Percentiles rank a stretch among this genome's conserved stretches.
These are phyloP conservation scores for Anagrus nilaparvatae DNA, from an alignment of 1,140 invertebrate genomes.

Conservation along the genomic window DNA sequence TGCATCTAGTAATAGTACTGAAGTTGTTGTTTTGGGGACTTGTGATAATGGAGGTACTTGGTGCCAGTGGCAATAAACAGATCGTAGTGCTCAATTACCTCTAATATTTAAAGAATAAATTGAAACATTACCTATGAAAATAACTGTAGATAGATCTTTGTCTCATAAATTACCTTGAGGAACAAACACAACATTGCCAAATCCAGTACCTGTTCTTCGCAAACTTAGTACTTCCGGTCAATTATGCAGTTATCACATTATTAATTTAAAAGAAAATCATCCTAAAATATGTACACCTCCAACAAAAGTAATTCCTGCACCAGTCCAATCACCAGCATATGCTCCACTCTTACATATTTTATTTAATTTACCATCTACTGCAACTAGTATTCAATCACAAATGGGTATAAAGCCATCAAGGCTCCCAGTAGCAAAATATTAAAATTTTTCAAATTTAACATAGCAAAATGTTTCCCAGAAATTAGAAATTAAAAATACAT, in stretches of 20 bases:
- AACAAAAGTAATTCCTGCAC: slow-evolving; percentile 23
- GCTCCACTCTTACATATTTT: slow-evolving; percentile 22
- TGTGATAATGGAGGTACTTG: slow-evolving; percentile 38
- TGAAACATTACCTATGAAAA: slow-evolving; percentile 50
- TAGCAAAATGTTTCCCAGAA: too few species aligned
- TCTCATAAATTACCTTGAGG: slow-evolving; percentile 41
- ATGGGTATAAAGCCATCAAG: too few species aligned
- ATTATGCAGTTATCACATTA: slow-evolving; percentile 49
- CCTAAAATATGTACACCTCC: slow-evolving; percentile 39
- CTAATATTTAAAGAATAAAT: slow-evolving; percentile 35
- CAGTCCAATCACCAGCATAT: slow-evolving; percentile 12
- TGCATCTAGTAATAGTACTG: slow-evolving; percentile 47
- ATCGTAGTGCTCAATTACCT: slow-evolving; percentile 52
- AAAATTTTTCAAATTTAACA: too few species aligned
- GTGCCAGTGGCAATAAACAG: slow-evolving; percentile 51
- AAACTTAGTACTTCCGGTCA: slow-evolving; percentile 50
- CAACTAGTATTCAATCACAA: too few species aligned
- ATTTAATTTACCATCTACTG: slow-evolving; percentile 19
- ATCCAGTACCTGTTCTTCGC: slow-evolving; percentile 47
- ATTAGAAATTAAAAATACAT: too few species aligned
- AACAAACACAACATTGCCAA: slow-evolving; percentile 38
- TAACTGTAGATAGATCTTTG: slow-evolving; percentile 45
- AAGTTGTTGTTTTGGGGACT: slow-evolving; percentile 44
- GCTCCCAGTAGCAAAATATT: too few species aligned
- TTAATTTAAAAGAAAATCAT: slow-evolving; percentile 40